Conservation (phyloP, 2,797 vertebrate species). For the Anguilla obscura region DNA sequence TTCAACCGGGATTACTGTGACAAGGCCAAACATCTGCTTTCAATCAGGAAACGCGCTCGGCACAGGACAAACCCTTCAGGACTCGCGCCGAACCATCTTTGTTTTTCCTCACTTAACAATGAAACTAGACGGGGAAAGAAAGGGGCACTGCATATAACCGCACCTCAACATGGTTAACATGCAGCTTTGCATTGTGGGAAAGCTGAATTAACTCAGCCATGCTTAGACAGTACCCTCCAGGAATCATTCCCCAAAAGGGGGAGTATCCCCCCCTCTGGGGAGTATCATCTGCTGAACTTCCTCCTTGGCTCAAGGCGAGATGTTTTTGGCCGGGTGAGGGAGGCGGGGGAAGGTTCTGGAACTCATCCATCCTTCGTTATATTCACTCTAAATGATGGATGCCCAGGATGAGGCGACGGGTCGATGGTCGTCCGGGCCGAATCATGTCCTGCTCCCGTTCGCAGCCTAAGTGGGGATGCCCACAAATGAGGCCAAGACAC, state of each 20-base stretch:
- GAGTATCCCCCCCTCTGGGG: no score
- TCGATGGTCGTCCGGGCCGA: not conserved
- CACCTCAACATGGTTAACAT: not conserved
- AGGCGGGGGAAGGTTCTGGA: not conserved
- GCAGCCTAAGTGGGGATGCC: no score
- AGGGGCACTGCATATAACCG: not conserved
- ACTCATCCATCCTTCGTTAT: not conserved
- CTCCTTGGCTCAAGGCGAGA: not conserved
- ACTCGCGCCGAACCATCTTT: not conserved
- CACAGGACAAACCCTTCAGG: not conserved
- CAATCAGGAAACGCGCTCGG: not conserved
- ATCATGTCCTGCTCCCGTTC: no score
- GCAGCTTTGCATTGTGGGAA: not conserved
- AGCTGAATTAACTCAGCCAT: not conserved
- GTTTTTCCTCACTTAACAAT: not conserved
- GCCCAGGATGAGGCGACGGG: not conserved
- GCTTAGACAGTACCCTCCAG: not conserved
- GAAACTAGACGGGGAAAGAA: not conserved
- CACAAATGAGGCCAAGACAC: not conserved
- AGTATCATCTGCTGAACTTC: not conserved
- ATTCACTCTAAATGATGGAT: not conserved
- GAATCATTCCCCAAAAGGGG: not conserved
- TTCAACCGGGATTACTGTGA: not conserved
- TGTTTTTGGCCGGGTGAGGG: not conserved
- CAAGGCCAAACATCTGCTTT: slow-evolving; percentile 25